Percentiles rank a stretch among this genome's conserved stretches.
Conservation (phyloP, 2,888 invertebrate species). For the Seira musarum region DNA sequence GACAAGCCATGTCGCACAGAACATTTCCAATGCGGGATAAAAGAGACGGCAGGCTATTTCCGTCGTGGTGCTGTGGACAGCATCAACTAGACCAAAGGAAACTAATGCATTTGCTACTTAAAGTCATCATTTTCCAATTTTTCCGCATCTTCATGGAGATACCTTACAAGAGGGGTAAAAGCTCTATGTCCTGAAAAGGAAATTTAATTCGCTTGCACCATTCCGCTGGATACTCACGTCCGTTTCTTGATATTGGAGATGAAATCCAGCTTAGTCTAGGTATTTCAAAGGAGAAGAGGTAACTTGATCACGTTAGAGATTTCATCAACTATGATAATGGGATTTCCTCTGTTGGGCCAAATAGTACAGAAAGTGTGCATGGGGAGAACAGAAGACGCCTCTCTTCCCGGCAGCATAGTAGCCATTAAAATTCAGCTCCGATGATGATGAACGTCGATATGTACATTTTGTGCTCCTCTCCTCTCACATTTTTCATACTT, state of each 20-base stretch:
- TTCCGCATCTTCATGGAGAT: not conserved
- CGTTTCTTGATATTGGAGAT: constrained; percentile 3
- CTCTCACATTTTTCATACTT: not conserved
- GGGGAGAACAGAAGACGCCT: not conserved
- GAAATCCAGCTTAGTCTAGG: not conserved
- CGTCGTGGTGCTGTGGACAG: not conserved
- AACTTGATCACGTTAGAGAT: not conserved
- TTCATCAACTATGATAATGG: not conserved
- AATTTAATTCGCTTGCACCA: not conserved
- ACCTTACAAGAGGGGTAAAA: not conserved
- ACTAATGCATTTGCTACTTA: not conserved
- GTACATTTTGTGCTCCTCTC: not conserved
- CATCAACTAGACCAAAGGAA: not conserved
- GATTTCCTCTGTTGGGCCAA: not conserved
- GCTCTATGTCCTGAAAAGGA: not conserved
- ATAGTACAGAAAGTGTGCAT: not conserved
- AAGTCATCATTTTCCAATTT: constrained; percentile 24
- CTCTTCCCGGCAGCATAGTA: not conserved
- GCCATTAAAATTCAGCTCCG: not conserved
- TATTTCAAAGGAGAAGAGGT: too few relatives aligned
- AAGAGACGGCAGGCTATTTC: not conserved
- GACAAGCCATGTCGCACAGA: not conserved
- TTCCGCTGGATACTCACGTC: not conserved
- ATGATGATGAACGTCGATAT: not conserved
- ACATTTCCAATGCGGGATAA: not conserved